These are phyloP conservation scores for Argyresthia goedartella DNA, from an alignment of 2,888 invertebrate genomes.

Conservation along the genomic window DNA sequence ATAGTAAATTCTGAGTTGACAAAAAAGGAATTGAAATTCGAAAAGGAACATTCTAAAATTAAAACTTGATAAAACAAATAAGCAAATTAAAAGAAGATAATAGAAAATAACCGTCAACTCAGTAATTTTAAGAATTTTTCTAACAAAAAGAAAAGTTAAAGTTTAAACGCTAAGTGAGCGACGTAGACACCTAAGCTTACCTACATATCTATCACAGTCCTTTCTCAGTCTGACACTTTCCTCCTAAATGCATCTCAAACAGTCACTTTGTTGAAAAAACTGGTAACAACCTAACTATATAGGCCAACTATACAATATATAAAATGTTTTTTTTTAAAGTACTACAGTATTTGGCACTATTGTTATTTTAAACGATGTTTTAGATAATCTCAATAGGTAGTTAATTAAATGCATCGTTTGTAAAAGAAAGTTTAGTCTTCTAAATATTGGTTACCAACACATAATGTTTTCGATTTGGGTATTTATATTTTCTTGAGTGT, in stretches of 20 bases:
- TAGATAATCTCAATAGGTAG: constrained; percentile 27
- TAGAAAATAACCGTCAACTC: background rate
- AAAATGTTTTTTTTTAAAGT: constrained; percentile 49
- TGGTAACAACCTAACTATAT: constrained; percentile 58
- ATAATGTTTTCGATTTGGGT: constrained; percentile 37
- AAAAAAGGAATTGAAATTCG: constrained; percentile 21
- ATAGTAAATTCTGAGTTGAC: constrained; percentile 16
- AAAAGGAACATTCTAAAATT: too few species aligned
- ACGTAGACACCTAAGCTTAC: constrained; percentile 58
- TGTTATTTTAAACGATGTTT: constrained; percentile 35
- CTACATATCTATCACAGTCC: constrained; percentile 65
- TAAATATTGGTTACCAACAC: constrained; percentile 26
- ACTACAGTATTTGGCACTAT: constrained; percentile 67
- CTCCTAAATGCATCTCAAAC: constrained; percentile 61
- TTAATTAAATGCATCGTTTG: constrained; percentile 22
- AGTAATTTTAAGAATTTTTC: too few species aligned
- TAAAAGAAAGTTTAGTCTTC: constrained; percentile 13
- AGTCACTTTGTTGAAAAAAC: constrained; percentile 55
- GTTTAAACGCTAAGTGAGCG: constrained; percentile 64
- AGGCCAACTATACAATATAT: constrained; percentile 43
- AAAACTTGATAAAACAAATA: background rate
- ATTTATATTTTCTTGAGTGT: constrained; percentile 10
- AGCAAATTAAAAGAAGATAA: background rate
- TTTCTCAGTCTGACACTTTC: constrained; percentile 70
- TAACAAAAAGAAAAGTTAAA: constrained; percentile 12